Conservation (phyloP, 2,797 vertebrate species). For the Phataginus tetradactyla region DNA sequence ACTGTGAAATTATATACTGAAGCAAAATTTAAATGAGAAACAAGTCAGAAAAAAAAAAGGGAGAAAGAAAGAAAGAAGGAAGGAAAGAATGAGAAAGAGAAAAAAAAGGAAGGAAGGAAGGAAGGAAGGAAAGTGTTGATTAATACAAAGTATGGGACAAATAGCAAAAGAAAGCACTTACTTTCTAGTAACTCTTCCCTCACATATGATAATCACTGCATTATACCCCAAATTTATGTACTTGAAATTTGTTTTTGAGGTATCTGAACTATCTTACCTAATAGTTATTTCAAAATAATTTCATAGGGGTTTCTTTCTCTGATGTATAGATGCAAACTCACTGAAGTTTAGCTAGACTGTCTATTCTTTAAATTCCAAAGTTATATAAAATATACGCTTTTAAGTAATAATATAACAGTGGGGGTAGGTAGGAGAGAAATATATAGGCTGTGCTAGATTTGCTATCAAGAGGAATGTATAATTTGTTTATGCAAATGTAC, state of each 20-base stretch:
- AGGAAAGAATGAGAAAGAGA: too few species aligned
- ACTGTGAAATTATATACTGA: background rate
- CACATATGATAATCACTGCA: background rate
- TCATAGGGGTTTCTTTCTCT: background rate
- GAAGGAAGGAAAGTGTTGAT: background rate
- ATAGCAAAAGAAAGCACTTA: background rate
- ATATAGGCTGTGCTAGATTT: background rate
- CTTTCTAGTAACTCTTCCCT: background rate
- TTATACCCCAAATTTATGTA: background rate
- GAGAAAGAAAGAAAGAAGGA: too few species aligned
- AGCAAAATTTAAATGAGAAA: background rate
- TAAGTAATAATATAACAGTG: background rate
- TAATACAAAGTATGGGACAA: background rate
- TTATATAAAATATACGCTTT: background rate
- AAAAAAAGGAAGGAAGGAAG: too few species aligned
- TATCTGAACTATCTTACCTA: background rate
- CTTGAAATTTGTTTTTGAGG: background rate
- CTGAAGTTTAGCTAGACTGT: background rate
- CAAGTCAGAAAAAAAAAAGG: background rate
- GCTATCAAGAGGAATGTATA: background rate
- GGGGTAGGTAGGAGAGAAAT: background rate
- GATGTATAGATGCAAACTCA: background rate
- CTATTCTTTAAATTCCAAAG: background rate
- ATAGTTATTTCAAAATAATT: background rate
- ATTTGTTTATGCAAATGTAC: background rate